Evolutionary conservation across 1,140 invertebrate species (phyloP).

Genomic region (Mya arenaria): DNA sequence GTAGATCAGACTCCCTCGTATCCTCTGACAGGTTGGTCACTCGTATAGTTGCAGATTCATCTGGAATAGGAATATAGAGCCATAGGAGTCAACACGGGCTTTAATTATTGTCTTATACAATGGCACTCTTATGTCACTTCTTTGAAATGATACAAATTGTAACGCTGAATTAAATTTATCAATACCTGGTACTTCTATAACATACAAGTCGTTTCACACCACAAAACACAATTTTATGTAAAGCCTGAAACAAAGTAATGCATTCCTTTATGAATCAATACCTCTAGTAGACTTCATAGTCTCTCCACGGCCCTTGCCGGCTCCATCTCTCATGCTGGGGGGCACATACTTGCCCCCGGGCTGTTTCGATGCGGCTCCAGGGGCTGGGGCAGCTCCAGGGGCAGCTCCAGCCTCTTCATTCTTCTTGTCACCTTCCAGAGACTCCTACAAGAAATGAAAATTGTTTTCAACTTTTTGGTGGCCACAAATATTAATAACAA

Average conservation of each 20-base stretch:
- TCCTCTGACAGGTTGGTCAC: conserved; percentile 99
- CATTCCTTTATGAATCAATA: no score
- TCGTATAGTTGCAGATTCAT: conserved; percentile 93
- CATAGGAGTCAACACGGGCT: not conserved
- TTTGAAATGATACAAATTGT: no score
- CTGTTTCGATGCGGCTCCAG: conserved; percentile 38
- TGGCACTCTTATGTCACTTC: no score
- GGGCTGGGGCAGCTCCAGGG: conserved; percentile 8
- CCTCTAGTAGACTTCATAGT: conserved; percentile 83
- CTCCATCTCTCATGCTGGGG: conserved; percentile 92
- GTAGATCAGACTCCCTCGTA: conserved; percentile 96
- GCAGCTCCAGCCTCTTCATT: conserved; percentile 57
- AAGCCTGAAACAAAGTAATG: no score
- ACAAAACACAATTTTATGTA: no score
- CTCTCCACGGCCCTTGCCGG: conserved; percentile 87
- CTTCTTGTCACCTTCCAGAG: conserved; percentile 69
- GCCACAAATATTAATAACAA: no score
- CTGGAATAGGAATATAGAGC: conserved; percentile 68
- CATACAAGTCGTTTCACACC: no score
- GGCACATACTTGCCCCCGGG: conserved; percentile 86
- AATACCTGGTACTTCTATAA: no score
- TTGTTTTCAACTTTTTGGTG: no score
- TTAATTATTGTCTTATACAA: no score
- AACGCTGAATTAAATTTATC: no score
- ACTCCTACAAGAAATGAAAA: no score